Base-by-base conservation (phyloP, 2,113 vertebrate genomes). In the Hippolais icterina region DNA sequence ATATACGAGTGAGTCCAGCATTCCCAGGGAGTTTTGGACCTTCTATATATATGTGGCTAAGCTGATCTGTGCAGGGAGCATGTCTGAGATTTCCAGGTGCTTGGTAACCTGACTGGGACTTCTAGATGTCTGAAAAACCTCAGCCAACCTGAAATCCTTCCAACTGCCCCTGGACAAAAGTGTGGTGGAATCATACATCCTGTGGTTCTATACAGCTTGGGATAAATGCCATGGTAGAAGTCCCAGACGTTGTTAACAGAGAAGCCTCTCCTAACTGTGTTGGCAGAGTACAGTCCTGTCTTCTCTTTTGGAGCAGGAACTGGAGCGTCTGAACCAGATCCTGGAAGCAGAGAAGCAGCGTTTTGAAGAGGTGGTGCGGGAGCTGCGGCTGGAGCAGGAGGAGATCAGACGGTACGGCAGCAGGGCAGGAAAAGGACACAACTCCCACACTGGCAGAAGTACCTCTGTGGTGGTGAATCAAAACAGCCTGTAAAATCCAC, bases 331-430 rank as follows among this genome's bases (percentile, higher is more conserved):
- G 74, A 99, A 99, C 95, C 99, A 99, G 95, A 95, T 99, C 15
- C 97, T 99, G 95, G 99, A 99, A 93, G 98, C 99, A 7, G 99
- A 99, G 98, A 99, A 99, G 94, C 98, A 98, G 91, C 99, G 97
- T 93, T 99, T 99, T 96, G 99, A 99, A 91, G 99, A 99, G 96
- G 98, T 99, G 82, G 98, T 99, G 19, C 96, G 98, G 97, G 99
- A 99, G 92, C 98, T 99, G 94, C 98, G 98, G 74, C 89, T 98
- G 27, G 99, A 99, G 90, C 99, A 99, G 96, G 99, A 99, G 28
- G 98, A 99, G 96, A 99, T 99, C 94, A 99, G 98, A 94, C 94
- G 98, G 99, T 99, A 93, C 11, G 39, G 17, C 2, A 5, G 14
- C 47, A 9, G 60, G 47, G 25, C 31, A 63, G 61, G 28, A 8